These are phyloP conservation scores for Tortricodes alternella DNA, from an alignment of 2,888 invertebrate genomes.

Conservation along the genomic window DNA sequence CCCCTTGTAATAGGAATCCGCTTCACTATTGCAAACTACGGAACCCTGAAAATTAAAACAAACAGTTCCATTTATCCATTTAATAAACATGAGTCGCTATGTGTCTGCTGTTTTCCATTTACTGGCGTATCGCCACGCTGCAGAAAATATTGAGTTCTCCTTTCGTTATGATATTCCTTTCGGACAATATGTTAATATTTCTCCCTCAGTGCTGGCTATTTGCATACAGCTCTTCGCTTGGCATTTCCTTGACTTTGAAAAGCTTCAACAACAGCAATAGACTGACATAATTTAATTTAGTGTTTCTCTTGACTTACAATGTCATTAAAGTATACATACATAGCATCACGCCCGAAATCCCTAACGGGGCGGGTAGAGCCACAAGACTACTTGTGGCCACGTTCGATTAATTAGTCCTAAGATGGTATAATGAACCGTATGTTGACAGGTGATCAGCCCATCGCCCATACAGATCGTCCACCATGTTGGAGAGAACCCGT, in stretches of 20 bases:
- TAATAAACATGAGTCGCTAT: not conserved
- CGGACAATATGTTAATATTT: slow-evolving; percentile 8
- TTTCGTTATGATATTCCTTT: slow-evolving; percentile 1
- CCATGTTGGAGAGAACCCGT: too few species aligned
- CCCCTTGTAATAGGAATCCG: too few species aligned
- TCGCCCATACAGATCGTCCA: too few species aligned
- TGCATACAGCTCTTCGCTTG: not conserved
- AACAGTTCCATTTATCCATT: not conserved
- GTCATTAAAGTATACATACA: too few species aligned
- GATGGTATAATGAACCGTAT: too few species aligned
- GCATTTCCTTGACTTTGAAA: not conserved
- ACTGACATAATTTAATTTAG: not conserved
- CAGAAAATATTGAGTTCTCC: slow-evolving; percentile 4
- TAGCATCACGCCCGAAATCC: too few species aligned
- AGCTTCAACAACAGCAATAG: not conserved
- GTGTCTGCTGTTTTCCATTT: not conserved
- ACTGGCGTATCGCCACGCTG: not conserved
- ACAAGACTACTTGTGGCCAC: too few species aligned
- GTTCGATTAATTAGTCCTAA: too few species aligned
- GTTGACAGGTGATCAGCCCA: too few species aligned
- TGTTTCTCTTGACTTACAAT: not conserved
- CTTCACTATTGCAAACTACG: too few species aligned
- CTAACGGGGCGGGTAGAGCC: too few species aligned
- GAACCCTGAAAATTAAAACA: too few species aligned
- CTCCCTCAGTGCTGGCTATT: not conserved